Conservation (phyloP, 2,888 invertebrate genomes). For the Heliothis peltigera region DNA sequence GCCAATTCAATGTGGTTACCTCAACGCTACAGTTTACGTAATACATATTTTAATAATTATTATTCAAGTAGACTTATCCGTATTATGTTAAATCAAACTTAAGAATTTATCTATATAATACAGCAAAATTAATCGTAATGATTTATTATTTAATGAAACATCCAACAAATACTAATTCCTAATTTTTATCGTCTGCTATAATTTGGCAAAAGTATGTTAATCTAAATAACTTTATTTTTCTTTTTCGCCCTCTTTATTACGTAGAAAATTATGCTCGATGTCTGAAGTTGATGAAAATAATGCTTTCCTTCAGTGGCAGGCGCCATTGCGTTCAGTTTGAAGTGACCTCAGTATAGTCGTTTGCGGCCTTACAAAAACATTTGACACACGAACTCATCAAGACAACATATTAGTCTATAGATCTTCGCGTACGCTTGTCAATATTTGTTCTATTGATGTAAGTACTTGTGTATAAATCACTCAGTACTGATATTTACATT, state of each 20-base stretch:
- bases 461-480: not conserved
- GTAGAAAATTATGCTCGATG: not conserved
- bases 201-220: too few relatives aligned
- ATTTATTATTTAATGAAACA: not conserved
- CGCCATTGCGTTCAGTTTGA: not conserved
- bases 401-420: slow-evolving; percentile 24
- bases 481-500: slow-evolving; percentile 17
- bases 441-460: slow-evolving; percentile 30
- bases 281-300: not conserved
- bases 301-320: not conserved
- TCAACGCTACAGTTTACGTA: slow-evolving; percentile 18
- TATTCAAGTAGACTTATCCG: slow-evolving; percentile 7
- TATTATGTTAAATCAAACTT: slow-evolving; percentile 6
- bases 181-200: too few relatives aligned
- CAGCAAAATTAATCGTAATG: slow-evolving; percentile 1
- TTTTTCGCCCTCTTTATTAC: too few relatives aligned
- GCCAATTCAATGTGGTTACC: slow-evolving; percentile 5
- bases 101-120: slow-evolving; percentile 11
- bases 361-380: slow-evolving; percentile 34
- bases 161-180: not conserved
- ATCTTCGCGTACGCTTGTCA: slow-evolving; percentile 16
- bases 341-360: slow-evolving; percentile 24
- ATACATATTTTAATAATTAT: slow-evolving; percentile 17
- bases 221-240: too few relatives aligned
- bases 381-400: slow-evolving; percentile 34